A percentile compares a stretch with the other conserved stretches of the same genome.
phyloP scores from a whole-genome alignment of 2,113 vertebrate species.

The Gobiocypris rarus region DNA sequence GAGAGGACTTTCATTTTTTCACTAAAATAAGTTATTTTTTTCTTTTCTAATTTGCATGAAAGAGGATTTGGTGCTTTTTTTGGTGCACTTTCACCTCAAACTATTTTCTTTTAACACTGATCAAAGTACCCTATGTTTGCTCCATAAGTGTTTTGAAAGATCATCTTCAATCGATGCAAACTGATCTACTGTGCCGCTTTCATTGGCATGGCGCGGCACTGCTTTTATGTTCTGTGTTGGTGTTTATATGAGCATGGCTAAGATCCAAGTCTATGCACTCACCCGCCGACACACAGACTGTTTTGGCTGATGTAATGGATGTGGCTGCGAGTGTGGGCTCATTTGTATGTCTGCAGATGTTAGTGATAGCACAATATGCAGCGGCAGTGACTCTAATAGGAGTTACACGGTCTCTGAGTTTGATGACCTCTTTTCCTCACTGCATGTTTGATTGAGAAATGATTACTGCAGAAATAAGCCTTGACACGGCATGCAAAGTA shows the following conservation, averaged over 20 bases:
- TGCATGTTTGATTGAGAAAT: conserved; percentile 2
- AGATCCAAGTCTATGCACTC: conserved; percentile 35
- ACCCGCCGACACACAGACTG: background rate
- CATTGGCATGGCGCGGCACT: background rate
- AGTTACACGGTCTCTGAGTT: background rate
- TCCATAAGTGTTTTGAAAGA: conserved; percentile 42
- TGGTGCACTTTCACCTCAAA: background rate
- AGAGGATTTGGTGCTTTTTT: background rate
- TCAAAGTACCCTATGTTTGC: conserved; percentile 36
- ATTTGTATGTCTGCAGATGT: conserved; percentile 29
- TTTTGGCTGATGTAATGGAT: conserved; percentile 28
- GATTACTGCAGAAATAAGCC: conserved; percentile 4
- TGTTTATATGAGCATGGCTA: conserved; percentile 15
- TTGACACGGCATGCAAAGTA: background rate
- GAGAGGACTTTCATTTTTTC: conserved; percentile 16
- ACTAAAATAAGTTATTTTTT: background rate
- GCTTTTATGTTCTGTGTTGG: conserved; percentile 39
- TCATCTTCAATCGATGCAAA: conserved; percentile 26
- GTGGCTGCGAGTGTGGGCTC: conserved; percentile 2
- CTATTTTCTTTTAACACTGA: conserved; percentile 39
- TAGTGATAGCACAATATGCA: conserved; percentile 8
- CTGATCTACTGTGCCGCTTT: background rate
- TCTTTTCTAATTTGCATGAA: conserved; percentile 1
- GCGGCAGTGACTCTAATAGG: background rate
- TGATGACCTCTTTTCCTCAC: conserved; percentile 26